Conservation (phyloP, 2,113 vertebrate species). For the Myotis brandtii region DNA sequence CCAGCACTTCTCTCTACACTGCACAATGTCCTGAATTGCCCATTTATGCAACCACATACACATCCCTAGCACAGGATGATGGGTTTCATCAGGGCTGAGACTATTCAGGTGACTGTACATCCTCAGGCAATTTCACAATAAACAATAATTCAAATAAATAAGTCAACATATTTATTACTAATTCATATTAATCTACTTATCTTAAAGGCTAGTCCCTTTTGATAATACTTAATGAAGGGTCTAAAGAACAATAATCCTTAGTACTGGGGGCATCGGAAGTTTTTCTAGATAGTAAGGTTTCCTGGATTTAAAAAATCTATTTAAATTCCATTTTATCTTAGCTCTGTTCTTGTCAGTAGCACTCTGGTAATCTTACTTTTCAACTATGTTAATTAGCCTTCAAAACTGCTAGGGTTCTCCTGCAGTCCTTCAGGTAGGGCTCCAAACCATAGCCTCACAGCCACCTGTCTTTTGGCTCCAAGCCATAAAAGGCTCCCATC, state of each 20-base stretch:
- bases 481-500: not conserved
- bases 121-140: not conserved
- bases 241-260: slow-evolving; percentile 9
- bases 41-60: rapidly evolving
- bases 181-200: not conserved
- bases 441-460: not conserved
- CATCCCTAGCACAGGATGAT: no score
- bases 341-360: not conserved
- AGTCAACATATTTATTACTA: not conserved
- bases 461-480: not conserved
- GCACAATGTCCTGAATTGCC: no score
- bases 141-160: not conserved
- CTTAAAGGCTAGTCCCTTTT: not conserved
- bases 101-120: not conserved
- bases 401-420: not conserved
- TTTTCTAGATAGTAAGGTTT: slow-evolving; percentile 13
- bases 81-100: not conserved
- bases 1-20: not conserved
- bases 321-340: not conserved
- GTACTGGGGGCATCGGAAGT: not conserved
- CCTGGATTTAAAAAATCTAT: not conserved
- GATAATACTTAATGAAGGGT: not conserved
- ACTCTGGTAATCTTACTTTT: not conserved
- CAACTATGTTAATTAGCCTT: not conserved
- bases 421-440: not conserved